phyloP scores from a whole-genome alignment of 2,888 invertebrate genomes.

The Neria commutata region DNA sequence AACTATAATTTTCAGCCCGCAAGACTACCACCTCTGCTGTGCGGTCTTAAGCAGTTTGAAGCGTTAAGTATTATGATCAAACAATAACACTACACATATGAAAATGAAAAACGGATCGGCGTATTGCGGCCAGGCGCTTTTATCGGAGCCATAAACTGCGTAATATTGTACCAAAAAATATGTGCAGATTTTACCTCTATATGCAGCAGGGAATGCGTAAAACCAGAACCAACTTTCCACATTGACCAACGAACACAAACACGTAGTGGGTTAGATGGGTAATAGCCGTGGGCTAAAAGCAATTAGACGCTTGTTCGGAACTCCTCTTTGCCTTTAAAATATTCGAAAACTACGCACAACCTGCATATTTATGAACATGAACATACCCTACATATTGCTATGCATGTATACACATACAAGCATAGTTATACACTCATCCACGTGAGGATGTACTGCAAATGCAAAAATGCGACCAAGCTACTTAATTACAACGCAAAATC shows the following conservation, averaged over 20 bases:
- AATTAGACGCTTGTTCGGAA: neutral
- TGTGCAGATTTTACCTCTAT: no score
- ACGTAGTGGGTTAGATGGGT: neutral
- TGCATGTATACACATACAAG: no score
- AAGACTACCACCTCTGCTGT: neutral
- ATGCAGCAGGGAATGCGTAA: neutral
- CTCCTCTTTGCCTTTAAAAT: no score
- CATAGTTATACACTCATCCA: no score
- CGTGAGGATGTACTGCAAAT: no score
- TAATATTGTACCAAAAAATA: neutral
- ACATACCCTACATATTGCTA: no score
- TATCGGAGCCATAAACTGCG: neutral
- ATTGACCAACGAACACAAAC: neutral
- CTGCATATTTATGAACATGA: no score
- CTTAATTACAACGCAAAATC: no score
- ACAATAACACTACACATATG: neutral
- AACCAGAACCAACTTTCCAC: no score
- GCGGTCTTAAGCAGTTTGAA: neutral
- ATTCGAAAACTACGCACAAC: no score
- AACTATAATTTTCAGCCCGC: no score
- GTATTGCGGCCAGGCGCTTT: neutral
- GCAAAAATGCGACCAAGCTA: no score
- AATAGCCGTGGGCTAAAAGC: slow-evolving; percentile 1
- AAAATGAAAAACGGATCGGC: neutral
- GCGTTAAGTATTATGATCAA: neutral